These are phyloP conservation scores for Mystacornis crossleyi DNA, from an alignment of 2,113 vertebrate species.

Conservation along the genomic window DNA sequence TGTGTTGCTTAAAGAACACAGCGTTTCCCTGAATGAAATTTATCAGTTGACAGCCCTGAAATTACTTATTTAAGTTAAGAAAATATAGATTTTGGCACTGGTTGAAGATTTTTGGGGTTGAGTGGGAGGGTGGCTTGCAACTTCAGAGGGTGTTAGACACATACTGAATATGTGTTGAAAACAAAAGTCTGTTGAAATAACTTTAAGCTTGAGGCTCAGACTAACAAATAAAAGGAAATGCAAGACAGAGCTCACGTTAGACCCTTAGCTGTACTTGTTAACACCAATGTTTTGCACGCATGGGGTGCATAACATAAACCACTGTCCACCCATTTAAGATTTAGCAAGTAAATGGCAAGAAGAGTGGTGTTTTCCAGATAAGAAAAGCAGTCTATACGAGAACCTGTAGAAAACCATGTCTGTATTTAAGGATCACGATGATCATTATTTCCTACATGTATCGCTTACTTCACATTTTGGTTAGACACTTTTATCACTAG, in stretches of 20 bases:
- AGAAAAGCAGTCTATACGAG: background rate
- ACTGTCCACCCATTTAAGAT: background rate
- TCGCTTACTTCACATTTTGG: background rate
- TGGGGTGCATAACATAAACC: background rate
- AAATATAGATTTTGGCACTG: constrained; percentile 42
- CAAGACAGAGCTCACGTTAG: background rate
- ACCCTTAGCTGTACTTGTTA: background rate
- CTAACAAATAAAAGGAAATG: constrained; percentile 42
- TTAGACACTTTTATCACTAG: background rate
- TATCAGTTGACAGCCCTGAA: constrained; percentile 32
- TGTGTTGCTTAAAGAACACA: constrained; percentile 39
- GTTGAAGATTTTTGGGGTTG: constrained; percentile 32
- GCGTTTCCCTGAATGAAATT: constrained; percentile 9
- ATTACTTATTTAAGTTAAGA: constrained; percentile 54
- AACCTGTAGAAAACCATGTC: background rate
- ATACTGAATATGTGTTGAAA: constrained; percentile 39
- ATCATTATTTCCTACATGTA: background rate
- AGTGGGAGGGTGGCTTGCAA: constrained; percentile 32
- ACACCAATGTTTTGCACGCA: background rate
- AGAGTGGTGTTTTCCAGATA: background rate
- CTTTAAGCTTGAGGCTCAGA: background rate
- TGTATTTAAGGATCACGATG: background rate
- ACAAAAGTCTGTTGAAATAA: constrained; percentile 44
- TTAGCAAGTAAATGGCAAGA: background rate
- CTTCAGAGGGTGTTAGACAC: constrained; percentile 46